Evolutionary conservation across 37 sponge, comb jelly and placozoan species (phyloP), one percentile per base, ranked within the genome.

Genomic region (Axinella damicornis): DNA sequence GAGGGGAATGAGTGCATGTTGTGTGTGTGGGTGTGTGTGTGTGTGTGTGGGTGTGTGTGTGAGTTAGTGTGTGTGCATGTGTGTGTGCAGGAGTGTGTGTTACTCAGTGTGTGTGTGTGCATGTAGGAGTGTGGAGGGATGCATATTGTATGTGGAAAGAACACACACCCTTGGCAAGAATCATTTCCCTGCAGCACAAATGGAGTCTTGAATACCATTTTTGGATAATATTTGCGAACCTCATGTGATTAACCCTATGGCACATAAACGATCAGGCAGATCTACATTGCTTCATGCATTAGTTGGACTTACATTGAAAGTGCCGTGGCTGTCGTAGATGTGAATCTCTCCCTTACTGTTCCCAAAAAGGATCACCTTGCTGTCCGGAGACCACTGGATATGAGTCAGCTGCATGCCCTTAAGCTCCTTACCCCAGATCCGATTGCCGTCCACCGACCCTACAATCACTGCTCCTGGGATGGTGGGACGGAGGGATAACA

Each of bases 401-500:
- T 78, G 79, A 21, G 89, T 81, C 15, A 96, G 89, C 18, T 61
- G 69, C 71, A 84, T 66, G 12, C 92, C 92, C 73, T 93, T 95
- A 41, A 98, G 71, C 55, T 98, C 98, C 81, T 95, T 95, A 15
- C 94, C 98, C 98, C 98, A 98, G 52, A 98, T 72, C 36, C 98
- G 78, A 75, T 85, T 93, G 18, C 98, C 98, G 76, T 93, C 98
- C 59, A 98, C 95, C 39, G 96, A 88, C 16, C 98, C 98, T 5
- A 98, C 96, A 52, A 98, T 98, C 20, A 98, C 92, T 19, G 94
- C 96, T 34, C 96, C 95, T 94, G 46, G 46, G 46, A 46, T n/a
- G n/a, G n/a, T n/a, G n/a, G n/a, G n/a, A n/a, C n/a, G n/a, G 57
- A 18, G 57, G 57, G 57, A 18, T 15, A 18, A 18, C 17, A 56